Percentiles rank a stretch among this genome's conserved stretches.
These are phyloP conservation scores for Clavelina lepadiformis DNA, from an alignment of 23 tunicate genomes.

Conservation along the genomic window DNA sequence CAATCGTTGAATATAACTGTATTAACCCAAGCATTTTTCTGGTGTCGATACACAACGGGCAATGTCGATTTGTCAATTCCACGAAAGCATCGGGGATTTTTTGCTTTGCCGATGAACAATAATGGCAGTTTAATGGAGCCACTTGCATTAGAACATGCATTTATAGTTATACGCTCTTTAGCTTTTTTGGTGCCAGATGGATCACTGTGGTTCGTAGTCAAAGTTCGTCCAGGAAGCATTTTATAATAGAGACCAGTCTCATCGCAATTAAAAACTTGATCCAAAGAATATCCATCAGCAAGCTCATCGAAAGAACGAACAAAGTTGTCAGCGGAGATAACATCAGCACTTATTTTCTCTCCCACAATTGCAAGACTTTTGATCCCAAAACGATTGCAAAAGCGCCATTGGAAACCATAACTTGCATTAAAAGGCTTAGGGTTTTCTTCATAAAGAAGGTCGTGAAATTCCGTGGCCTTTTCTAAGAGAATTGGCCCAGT, in stretches of 20 bases:
- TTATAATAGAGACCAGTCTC: conserved; percentile 13
- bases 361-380: conserved; percentile 4
- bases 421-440: conserved; percentile 12
- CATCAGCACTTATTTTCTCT: conserved; percentile 4
- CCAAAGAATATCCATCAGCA: conserved; percentile 1
- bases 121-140: conserved; percentile 18
- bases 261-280: conserved; percentile 16
- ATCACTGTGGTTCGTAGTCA: conserved; percentile 3
- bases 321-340: conserved; percentile 1
- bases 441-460: conserved; percentile 6
- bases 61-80: conserved; percentile 1
- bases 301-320: neutral
- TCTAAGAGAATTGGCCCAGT: conserved; percentile 7
- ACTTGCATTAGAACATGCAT: conserved; percentile 20
- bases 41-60: conserved; percentile 15
- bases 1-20: conserved; percentile 15
- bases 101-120: conserved; percentile 23
- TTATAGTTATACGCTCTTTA: conserved; percentile 7
- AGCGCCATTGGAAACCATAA: conserved; percentile 18
- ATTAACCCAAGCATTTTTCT: neutral
- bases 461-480: conserved; percentile 15
- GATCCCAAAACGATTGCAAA: conserved; percentile 5
- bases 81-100: conserved; percentile 23
- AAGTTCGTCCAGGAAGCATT: conserved; percentile 11
- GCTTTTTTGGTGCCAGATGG: conserved; percentile 11